Evolutionary conservation across 2,797 vertebrate genomes (phyloP).

Genomic region (Balearica regulorum): DNA sequence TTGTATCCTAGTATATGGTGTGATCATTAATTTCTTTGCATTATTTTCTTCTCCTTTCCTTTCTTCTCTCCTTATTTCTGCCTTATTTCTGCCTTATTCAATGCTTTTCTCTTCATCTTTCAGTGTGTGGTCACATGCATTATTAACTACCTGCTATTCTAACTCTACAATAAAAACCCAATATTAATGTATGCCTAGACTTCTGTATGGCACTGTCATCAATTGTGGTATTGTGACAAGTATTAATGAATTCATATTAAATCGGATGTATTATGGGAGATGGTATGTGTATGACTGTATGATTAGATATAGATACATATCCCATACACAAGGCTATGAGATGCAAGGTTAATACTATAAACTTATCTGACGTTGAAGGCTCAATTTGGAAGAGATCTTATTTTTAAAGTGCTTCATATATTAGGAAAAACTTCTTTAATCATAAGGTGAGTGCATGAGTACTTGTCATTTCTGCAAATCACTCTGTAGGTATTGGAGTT

Average conservation of each 20-base stretch:
- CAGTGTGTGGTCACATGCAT: not conserved
- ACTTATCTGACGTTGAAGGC: not conserved
- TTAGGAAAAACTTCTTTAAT: not conserved
- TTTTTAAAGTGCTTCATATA: not conserved
- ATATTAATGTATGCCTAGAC: not conserved
- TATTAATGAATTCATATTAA: conserved; percentile 20
- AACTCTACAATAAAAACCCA: not conserved
- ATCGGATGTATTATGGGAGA: not conserved
- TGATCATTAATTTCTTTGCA: not conserved
- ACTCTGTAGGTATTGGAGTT: not conserved
- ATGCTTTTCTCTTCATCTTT: not conserved
- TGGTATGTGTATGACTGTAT: not conserved
- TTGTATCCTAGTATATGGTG: not conserved
- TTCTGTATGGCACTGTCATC: not conserved
- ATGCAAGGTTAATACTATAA: not conserved
- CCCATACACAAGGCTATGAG: not conserved
- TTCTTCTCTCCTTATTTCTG: not conserved
- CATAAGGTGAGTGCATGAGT: not conserved
- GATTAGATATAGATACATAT: not conserved
- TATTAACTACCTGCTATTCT: conserved; percentile 28
- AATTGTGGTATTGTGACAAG: not conserved
- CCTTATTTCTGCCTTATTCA: not conserved
- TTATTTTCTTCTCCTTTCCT: not conserved
- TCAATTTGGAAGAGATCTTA: not conserved
- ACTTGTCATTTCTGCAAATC: not conserved